Percentiles rank a stretch among this genome's conserved stretches.
phyloP scores from a whole-genome alignment of 2,888 invertebrate genomes.

The Drosophila kokeensis region DNA sequence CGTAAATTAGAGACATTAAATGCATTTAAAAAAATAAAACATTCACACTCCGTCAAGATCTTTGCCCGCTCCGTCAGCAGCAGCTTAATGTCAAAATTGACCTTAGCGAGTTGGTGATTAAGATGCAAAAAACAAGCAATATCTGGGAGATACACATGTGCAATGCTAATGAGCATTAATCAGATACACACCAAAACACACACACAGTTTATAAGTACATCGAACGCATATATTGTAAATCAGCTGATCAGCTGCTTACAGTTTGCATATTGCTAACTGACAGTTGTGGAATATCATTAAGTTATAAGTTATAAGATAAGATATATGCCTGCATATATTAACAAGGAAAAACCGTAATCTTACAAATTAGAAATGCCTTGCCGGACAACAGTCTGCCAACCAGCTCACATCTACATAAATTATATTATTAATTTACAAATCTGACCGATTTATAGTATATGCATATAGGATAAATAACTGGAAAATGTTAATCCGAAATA shows the following conservation, averaged over 20 bases:
- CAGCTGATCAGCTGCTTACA: neutral
- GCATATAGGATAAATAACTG: neutral
- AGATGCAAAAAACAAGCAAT: constrained; percentile 44
- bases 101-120: constrained; percentile 53
- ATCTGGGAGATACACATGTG: constrained; percentile 29
- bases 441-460: neutral
- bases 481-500: too few relatives aligned
- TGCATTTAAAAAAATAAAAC: neutral
- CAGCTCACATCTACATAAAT: neutral
- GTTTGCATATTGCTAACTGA: constrained; percentile 8
- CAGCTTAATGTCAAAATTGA: constrained; percentile 50
- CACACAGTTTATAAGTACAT: neutral
- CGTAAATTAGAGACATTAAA: neutral
- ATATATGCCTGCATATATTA: neutral
- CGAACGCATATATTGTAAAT: constrained; percentile 19
- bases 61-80: constrained; percentile 42
- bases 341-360: neutral
- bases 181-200: constrained; percentile 22
- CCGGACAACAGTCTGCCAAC: neutral
- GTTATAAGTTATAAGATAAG: neutral
- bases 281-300: neutral
- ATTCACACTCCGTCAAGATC: neutral
- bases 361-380: neutral
- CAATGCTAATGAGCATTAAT: constrained; percentile 51
- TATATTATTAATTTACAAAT: neutral